A percentile compares a stretch with the other conserved stretches of the same genome.
phyloP scores from a whole-genome alignment of 2,797 vertebrate genomes.

The Pithecia hirsuta region DNA sequence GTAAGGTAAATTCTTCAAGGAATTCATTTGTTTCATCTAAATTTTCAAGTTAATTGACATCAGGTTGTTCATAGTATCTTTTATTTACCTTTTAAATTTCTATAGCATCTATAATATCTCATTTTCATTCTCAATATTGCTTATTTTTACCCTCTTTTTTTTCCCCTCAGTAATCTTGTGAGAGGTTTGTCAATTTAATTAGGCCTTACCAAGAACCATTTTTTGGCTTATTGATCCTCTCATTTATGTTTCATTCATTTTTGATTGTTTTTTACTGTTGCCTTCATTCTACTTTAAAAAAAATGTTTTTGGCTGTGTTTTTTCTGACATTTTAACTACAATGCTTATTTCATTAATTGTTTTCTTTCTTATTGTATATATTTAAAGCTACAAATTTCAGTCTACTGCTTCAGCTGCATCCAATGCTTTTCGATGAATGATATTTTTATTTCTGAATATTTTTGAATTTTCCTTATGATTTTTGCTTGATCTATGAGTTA shows the following conservation, averaged over 20 bases:
- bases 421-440: neutral
- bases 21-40: neutral
- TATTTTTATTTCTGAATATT: slow-evolving; percentile 21
- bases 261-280: neutral
- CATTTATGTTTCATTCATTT: neutral
- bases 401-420: neutral
- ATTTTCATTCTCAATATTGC: neutral
- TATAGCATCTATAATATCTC: neutral
- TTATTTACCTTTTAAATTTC: neutral
- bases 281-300: neutral
- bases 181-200: neutral
- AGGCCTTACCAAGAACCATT: neutral
- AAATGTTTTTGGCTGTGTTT: neutral
- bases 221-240: neutral
- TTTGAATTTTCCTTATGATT: neutral
- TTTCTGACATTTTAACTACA: neutral
- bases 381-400: neutral
- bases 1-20: neutral
- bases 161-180: neutral
- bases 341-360: neutral
- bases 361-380: neutral
- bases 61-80: neutral
- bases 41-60: neutral
- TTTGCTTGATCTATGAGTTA: neutral
- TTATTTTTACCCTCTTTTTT: neutral